Evolutionary conservation across 2,888 invertebrate genomes (phyloP).

Genomic region (Eupithecia centaureata): DNA sequence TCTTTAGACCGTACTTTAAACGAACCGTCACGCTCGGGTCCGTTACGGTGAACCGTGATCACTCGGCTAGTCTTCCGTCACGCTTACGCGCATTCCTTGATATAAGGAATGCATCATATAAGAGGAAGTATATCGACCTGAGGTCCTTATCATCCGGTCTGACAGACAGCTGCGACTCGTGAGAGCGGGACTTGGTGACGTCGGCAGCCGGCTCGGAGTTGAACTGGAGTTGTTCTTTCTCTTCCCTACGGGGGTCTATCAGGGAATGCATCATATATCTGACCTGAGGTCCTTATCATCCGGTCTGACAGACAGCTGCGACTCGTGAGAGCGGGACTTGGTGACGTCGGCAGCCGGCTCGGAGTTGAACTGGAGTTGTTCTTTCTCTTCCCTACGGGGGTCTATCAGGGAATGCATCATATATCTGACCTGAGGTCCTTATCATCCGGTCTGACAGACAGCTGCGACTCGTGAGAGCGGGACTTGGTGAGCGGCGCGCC

Average conservation of each 20-base stretch:
- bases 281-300: slow-evolving; percentile 74
- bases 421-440: slow-evolving; percentile 74
- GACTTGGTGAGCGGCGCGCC: slow-evolving; percentile 94
- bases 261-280: too few relatives aligned
- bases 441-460: slow-evolving; percentile 84
- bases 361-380: slow-evolving; percentile 85
- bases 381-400: slow-evolving; percentile 91
- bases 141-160: slow-evolving; percentile 70
- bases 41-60: background rate
- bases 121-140: slow-evolving; percentile 54
- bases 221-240: slow-evolving; percentile 88
- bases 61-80: background rate
- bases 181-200: slow-evolving; percentile 95
- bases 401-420: too few relatives aligned
- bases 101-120: too few relatives aligned
- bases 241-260: slow-evolving; percentile 91
- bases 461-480: slow-evolving; percentile 95
- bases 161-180: slow-evolving; percentile 93
- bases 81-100: too few relatives aligned
- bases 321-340: slow-evolving; percentile 96
- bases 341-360: too few relatives aligned
- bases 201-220: too few relatives aligned
- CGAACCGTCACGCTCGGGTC: background rate
- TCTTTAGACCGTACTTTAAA: too few relatives aligned
- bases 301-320: slow-evolving; percentile 88